Percentiles rank a stretch among this genome's conserved stretches.
These are phyloP conservation scores for Bradynema listronoti DNA, from an alignment of 1,140 invertebrate genomes.

Conservation along the genomic window DNA sequence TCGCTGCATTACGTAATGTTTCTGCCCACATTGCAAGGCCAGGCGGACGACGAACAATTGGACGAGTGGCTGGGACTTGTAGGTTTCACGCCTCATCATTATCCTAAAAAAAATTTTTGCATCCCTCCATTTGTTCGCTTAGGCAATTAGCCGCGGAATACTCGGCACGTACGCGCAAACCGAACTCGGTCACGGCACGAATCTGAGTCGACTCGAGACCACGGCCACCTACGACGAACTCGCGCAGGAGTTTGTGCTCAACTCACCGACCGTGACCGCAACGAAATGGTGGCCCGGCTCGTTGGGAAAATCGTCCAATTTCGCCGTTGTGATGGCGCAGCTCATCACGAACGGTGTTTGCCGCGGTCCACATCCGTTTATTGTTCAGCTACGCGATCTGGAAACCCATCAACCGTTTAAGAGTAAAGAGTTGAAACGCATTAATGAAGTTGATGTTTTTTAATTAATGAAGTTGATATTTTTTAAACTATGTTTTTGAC, in stretches of 20 bases:
- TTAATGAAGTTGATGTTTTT: slow-evolving; percentile 5
- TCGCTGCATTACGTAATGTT: slow-evolving; percentile 85
- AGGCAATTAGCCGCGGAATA: slow-evolving; percentile 63
- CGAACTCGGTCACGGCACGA: slow-evolving; percentile 80
- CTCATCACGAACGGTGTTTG: slow-evolving; percentile 75
- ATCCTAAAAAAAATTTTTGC: too few relatives aligned
- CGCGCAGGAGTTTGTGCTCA: slow-evolving; percentile 77
- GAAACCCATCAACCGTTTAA: slow-evolving; percentile 74
- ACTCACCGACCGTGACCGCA: slow-evolving; percentile 76
- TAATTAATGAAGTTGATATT: slow-evolving; percentile 5
- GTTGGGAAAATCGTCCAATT: slow-evolving; percentile 81
- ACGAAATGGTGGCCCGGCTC: slow-evolving; percentile 70
- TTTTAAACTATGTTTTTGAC: not conserved
- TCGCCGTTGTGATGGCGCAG: slow-evolving; percentile 77
- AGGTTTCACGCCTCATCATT: too few relatives aligned
- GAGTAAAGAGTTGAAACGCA: too few relatives aligned
- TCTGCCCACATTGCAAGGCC: slow-evolving; percentile 75
- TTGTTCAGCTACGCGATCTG: slow-evolving; percentile 79
- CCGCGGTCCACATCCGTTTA: slow-evolving; percentile 81
- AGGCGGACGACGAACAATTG: slow-evolving; percentile 77
- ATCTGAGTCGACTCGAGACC: slow-evolving; percentile 80
- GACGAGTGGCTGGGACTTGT: slow-evolving; percentile 73
- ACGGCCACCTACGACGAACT: slow-evolving; percentile 77
- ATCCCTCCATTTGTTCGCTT: too few relatives aligned
- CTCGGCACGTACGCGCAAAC: slow-evolving; percentile 71